phyloP scores from a whole-genome alignment of 2,888 invertebrate genomes.

The Micoletzkya japonica region DNA sequence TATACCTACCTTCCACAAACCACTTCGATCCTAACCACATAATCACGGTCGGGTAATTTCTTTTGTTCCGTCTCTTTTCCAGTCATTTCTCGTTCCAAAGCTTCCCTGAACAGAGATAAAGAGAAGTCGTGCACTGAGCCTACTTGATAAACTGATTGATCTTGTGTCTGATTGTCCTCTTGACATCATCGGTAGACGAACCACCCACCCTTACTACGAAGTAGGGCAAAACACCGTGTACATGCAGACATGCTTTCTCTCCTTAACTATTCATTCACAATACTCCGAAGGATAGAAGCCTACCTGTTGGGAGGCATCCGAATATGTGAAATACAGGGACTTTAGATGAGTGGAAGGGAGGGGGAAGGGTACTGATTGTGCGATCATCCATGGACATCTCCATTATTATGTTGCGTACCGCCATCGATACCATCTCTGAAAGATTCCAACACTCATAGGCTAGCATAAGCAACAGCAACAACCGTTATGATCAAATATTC shows the following conservation, averaged over 20 bases:
- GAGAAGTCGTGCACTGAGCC: too few relatives aligned
- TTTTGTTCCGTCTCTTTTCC: constrained; percentile 12
- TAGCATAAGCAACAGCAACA: too few relatives aligned
- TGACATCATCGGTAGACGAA: constrained; percentile 29
- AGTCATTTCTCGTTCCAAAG: too few relatives aligned
- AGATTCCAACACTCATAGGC: too few relatives aligned
- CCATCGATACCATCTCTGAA: constrained; percentile 22
- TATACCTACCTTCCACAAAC: constrained; percentile 2
- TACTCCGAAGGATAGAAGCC: too few relatives aligned
- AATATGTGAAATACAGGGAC: constrained; percentile 28
- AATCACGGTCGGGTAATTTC: background rate
- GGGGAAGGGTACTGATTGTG: background rate
- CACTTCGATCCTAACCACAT: constrained; percentile 22
- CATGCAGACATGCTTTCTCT: constrained; percentile 52
- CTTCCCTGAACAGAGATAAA: too few relatives aligned
- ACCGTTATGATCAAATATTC: too few relatives aligned
- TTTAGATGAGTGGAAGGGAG: background rate
- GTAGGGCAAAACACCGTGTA: constrained; percentile 56
- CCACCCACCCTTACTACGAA: constrained; percentile 48
- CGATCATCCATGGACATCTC: constrained; percentile 22
- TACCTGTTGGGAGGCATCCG: constrained; percentile 22
- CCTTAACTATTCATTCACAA: constrained; percentile 40
- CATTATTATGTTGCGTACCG: constrained; percentile 20
- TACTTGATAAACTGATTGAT: constrained; percentile 13
- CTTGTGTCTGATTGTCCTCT: constrained; percentile 23